Conservation (phyloP, 2,113 vertebrate species). For the Muscicapa adusta region DNA sequence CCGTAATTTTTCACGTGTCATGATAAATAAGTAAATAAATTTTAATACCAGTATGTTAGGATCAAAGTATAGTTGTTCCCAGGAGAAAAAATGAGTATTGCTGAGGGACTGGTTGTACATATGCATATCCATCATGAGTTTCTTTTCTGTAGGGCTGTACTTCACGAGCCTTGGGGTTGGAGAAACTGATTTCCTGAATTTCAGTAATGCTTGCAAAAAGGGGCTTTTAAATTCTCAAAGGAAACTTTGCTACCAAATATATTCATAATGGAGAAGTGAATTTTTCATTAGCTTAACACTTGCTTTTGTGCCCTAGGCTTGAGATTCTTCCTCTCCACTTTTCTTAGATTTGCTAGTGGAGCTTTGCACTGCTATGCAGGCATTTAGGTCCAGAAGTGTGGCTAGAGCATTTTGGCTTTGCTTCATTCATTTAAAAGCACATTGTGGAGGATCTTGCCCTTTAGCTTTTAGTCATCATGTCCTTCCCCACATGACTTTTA, state of each 20-base stretch:
- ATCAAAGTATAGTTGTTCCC: background rate
- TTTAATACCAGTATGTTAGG: background rate
- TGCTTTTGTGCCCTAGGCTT: background rate
- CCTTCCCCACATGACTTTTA: background rate
- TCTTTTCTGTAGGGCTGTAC: background rate
- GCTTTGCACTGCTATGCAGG: background rate
- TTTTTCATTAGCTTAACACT: background rate
- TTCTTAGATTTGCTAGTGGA: background rate
- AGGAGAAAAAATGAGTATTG: background rate
- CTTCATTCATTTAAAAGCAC: background rate
- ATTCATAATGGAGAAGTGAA: background rate
- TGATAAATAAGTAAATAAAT: fast-evolving
- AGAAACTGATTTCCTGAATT: background rate
- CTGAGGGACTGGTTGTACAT: background rate
- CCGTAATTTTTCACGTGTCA: background rate
- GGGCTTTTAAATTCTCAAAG: background rate
- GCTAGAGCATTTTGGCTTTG: background rate
- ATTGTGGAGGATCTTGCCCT: background rate
- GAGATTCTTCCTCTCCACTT: background rate
- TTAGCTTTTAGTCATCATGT: background rate
- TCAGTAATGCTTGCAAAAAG: background rate
- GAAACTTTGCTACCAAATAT: background rate
- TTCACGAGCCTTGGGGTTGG: background rate
- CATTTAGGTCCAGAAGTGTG: background rate
- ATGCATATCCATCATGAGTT: background rate